phyloP scores from a whole-genome alignment of 1,140 invertebrate genomes.

The Hylaeus volcanicus region DNA sequence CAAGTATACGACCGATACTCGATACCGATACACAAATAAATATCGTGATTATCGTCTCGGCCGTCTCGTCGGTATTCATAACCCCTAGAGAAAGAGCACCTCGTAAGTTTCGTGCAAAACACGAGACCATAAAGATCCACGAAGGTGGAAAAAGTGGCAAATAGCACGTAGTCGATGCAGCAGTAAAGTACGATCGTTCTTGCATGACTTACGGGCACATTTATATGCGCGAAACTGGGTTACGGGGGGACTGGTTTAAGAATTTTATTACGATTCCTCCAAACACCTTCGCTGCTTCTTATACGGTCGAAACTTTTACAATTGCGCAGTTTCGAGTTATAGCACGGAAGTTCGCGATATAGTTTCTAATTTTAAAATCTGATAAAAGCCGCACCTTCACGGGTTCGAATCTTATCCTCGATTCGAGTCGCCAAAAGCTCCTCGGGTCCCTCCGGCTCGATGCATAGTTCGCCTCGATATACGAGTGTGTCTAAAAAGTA shows the following conservation, averaged over 20 bases:
- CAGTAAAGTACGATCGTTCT: constrained; percentile 61
- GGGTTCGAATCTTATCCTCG: neutral
- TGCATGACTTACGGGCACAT: constrained; percentile 57
- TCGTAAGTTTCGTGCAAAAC: constrained; percentile 42
- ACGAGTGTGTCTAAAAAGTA: too few species aligned
- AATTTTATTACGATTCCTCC: constrained; percentile 67
- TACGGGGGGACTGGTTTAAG: constrained; percentile 61
- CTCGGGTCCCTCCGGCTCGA: neutral
- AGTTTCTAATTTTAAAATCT: constrained; percentile 40
- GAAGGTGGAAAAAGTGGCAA: constrained; percentile 37
- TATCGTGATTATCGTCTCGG: constrained; percentile 16
- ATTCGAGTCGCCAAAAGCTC: neutral
- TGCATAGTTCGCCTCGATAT: neutral
- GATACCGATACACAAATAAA: neutral
- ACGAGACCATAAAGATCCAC: constrained; percentile 48
- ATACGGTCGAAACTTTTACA: constrained; percentile 60
- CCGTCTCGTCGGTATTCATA: constrained; percentile 13
- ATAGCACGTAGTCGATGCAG: constrained; percentile 39
- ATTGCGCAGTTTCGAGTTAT: constrained; percentile 48
- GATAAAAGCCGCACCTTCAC: neutral
- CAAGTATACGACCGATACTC: neutral
- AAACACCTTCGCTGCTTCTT: constrained; percentile 26
- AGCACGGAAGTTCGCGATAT: constrained; percentile 11
- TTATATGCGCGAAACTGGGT: constrained; percentile 66
- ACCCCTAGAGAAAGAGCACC: neutral